Base-by-base conservation (phyloP, 2,113 vertebrate species). In the Probosciger aterrimus region DNA sequence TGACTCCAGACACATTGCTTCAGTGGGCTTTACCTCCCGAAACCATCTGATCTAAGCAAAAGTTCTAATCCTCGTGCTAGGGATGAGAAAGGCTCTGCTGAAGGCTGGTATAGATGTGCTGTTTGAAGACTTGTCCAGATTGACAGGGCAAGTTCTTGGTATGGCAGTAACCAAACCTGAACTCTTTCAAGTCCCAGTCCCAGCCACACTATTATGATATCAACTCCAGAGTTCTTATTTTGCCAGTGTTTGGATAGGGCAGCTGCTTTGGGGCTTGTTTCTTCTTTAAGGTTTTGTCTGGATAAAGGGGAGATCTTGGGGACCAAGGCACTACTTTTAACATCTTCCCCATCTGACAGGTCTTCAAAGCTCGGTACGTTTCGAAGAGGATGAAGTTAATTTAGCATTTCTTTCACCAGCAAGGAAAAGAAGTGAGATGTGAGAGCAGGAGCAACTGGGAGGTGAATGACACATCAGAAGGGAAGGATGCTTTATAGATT, bases 71-170 rank as follows among this genome's bases (percentile, higher is more conserved):
- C 24, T 22, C 1, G 0, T 4, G 22, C 37, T 25, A 2, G 50
- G 39, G 46, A 10, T 19, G 49, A 53, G 73, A 52, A 57, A 9
- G 53, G 37, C 19, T 79, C 60, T 35, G 60, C 53, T 46, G 65
- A 55, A 57, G 35, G 65, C 33, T 23, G 11, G 17, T 31, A 1
- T 1, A 0, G 10, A 6, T 3, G 28, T 12, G 1, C 3, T 3
- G 1, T 20, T 65, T 57, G 63, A 69, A 90, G 78, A 2, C 41
- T 23, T 49, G 3, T 31, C 65, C 24, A 8, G 13, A 6, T n/a
- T 10, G 71, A 27, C 19, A 43, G 41, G 18, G 19, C 50, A 50
- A 19, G 53, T 11, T 70, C 59, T 73, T 60, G 67, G 62, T 24
- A 1, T 10, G 52, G 64, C 41, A 59, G 41, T 7, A 80, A 59